Percentiles rank a stretch among this genome's conserved stretches.
Evolutionary conservation across 2,888 invertebrate species (phyloP).

Genomic region (Lasioglossum pauxillum): DNA sequence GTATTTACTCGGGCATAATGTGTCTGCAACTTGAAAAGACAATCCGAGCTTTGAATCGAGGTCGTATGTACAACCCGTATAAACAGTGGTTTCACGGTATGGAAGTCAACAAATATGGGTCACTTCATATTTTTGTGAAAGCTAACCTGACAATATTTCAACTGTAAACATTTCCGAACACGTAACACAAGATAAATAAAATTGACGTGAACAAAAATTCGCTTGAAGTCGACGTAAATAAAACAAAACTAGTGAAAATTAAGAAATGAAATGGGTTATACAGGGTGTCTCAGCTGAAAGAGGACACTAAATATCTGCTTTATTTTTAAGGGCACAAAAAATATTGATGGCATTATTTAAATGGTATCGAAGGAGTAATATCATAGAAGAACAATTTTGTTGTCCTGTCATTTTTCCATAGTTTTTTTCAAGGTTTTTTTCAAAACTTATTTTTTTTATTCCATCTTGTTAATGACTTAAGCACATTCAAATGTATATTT

Average conservation of each 20-base stretch:
- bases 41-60: slow-evolving; percentile 1
- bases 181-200: not conserved
- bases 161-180: not conserved
- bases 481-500: too few relatives aligned
- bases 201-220: not conserved
- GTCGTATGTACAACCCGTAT: not conserved
- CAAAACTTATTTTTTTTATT: too few relatives aligned
- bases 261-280: not conserved
- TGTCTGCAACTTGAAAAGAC: slow-evolving; percentile 3
- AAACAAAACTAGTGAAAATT: not conserved
- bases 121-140: not conserved
- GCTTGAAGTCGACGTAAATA: too few relatives aligned
- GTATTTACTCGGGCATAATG: not conserved
- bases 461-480: too few relatives aligned
- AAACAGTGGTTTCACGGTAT: not conserved
- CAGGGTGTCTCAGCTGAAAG: too few relatives aligned
- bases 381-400: too few relatives aligned
- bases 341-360: too few relatives aligned
- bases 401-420: too few relatives aligned
- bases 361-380: too few relatives aligned
- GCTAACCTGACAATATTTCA: not conserved
- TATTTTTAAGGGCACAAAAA: too few relatives aligned
- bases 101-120: not conserved
- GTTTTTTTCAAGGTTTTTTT: too few relatives aligned
- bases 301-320: too few relatives aligned